phyloP scores from a whole-genome alignment of 2,113 vertebrate genomes.

The Isichthys henryi region DNA sequence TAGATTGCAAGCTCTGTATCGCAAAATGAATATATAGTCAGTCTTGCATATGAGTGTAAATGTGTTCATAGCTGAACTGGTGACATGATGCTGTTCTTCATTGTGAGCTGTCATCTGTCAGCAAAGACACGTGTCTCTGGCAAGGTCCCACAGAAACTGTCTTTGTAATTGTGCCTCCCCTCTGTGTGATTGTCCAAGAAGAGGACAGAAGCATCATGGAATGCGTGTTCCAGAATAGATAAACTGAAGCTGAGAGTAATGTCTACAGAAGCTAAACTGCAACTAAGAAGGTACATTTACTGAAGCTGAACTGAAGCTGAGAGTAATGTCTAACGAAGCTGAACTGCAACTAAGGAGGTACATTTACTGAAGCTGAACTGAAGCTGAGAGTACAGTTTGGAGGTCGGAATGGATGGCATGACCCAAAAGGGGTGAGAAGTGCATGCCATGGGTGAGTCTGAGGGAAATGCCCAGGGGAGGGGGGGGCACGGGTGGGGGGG shows the following conservation, averaged over 20 bases:
- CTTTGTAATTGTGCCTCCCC: neutral
- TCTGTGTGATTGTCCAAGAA: neutral
- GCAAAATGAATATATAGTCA: slow-evolving; percentile 19
- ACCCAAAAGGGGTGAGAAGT: neutral
- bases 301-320: neutral
- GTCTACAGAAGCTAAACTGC: neutral
- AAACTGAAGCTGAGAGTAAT: neutral
- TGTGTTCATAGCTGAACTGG: slow-evolving; percentile 25
- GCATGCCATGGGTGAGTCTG: neutral
- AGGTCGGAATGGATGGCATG: neutral
- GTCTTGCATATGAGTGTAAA: slow-evolving; percentile 25
- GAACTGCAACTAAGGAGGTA: neutral
- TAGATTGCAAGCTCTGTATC: slow-evolving; percentile 27
- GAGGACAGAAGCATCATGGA: neutral
- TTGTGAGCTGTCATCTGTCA: neutral
- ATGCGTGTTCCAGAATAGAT: neutral
- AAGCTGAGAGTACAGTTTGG: neutral
- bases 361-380: neutral
- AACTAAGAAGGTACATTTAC: neutral
- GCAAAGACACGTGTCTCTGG: neutral
- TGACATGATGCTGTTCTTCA: slow-evolving; percentile 15
- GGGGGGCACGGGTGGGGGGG: slow-evolving; percentile 46
- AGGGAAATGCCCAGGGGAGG: slow-evolving; percentile 24
- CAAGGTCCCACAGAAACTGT: neutral
- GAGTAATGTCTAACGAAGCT: neutral